Evolutionary conservation across 2,888 invertebrate species (phyloP).

Genomic region (Vesta saturnalis): DNA sequence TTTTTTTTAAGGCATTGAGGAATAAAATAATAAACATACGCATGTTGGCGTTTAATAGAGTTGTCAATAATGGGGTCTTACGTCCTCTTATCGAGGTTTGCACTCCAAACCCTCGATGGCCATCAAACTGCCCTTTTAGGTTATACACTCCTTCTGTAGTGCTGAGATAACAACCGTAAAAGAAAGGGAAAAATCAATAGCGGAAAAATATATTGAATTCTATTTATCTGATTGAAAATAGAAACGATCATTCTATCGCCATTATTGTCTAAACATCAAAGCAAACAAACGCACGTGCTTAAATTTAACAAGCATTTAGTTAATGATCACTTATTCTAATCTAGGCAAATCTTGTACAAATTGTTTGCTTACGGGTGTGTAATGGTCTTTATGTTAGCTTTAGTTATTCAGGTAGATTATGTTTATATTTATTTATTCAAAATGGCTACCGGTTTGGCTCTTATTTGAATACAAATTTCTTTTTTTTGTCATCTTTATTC

Average conservation of each 20-base stretch:
- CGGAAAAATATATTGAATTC: too few species aligned
- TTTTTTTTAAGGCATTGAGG: not conserved
- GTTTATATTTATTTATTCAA: not conserved
- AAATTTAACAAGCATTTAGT: conserved; percentile 34
- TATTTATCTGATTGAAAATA: conserved; percentile 5
- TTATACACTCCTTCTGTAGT: conserved; percentile 43
- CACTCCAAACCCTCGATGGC: conserved; percentile 46
- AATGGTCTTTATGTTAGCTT: not conserved
- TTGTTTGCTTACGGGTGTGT: conserved; percentile 15
- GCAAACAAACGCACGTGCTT: conserved; percentile 37
- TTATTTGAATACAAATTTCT: not conserved
- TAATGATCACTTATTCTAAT: conserved; percentile 31
- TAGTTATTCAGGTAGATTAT: not conserved
- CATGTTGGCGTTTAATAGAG: conserved; percentile 47
- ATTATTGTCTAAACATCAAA: conserved; percentile 33
- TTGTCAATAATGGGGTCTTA: conserved; percentile 43
- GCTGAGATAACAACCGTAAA: conserved; percentile 45
- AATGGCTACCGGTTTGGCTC: not conserved
- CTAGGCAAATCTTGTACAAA: conserved; percentile 17
- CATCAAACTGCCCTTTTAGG: conserved; percentile 46
- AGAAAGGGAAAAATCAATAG: conserved; percentile 31
- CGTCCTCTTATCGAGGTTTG: conserved; percentile 47
- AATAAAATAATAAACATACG: conserved; percentile 47
- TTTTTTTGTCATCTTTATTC: too few species aligned
- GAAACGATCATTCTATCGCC: conserved; percentile 26